Evolutionary conservation across 2,113 vertebrate species (phyloP), one percentile per base, ranked within the genome.

Genomic region (Formicarius rufipectus): DNA sequence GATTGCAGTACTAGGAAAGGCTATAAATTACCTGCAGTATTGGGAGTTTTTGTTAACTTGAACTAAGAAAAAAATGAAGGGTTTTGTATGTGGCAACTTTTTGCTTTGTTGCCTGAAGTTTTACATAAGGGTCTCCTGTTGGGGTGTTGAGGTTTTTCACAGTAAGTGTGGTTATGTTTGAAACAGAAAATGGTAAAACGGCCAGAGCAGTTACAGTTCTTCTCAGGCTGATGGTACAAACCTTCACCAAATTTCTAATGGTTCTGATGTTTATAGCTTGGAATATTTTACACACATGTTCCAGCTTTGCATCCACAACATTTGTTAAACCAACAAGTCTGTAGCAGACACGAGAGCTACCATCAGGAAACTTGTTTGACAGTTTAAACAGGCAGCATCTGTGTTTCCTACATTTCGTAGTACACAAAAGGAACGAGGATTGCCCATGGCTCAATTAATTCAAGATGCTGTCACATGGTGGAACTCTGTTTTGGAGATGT

Each of bases 311-410:
- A 53, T 96, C 84, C 95, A 68, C 87, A 93, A 66, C 81, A 62
- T 96, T 96, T 95, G 89, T 78, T 94, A 95, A 97, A 93, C 81
- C 89, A 91, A 58, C 89, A 93, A 95, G 96, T 24, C 93, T 94
- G 91, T 21, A 53, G 93, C 89, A 96, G 93, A 93, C 93, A 76
- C 76, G 74, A 96, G 66, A 86, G 93, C 96, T 97, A 95, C 96
- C 96, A 96, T 94, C 94, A 95, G 96, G 94, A 93, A 91, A 89
- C 94, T 96, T 96, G 96, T 97, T 96, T 97, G 96, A 97, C 96
- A 96, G 94, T 89, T 97, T 79, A 87, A 97, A 96, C 96, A 95
- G 87, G 44, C 87, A 95, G 96, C 96, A 97, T 96, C 94, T 97
- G 96, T 92, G 94, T 95, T 96, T 93, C 89, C 94, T 91, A 72